Conservation (phyloP, 2,888 invertebrate species). For the Vanessa cardui region DNA sequence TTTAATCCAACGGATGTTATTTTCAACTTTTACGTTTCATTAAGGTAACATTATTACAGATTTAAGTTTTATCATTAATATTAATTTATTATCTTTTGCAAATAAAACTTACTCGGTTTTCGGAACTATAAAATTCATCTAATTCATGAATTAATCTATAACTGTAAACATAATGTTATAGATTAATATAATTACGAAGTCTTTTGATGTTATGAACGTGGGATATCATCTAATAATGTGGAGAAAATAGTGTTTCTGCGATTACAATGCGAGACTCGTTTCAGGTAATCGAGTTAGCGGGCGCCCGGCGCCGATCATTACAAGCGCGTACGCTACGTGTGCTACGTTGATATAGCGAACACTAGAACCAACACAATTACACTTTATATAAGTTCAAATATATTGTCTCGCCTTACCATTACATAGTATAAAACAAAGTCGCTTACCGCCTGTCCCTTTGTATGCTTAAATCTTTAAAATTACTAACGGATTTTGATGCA, state of each 20-base stretch:
- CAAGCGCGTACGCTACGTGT: conserved; percentile 57
- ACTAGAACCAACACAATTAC: conserved; percentile 2
- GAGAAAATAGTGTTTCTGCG: conserved; percentile 65
- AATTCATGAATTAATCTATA: not conserved
- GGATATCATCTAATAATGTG: conserved; percentile 62
- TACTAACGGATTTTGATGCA: too few relatives aligned
- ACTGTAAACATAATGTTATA: not conserved
- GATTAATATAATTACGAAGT: conserved; percentile 42
- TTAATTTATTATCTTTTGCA: not conserved
- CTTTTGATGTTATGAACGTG: conserved; percentile 40
- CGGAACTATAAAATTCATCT: not conserved
- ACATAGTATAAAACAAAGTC: too few relatives aligned
- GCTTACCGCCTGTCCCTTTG: too few relatives aligned
- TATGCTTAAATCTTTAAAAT: too few relatives aligned
- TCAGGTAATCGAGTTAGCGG: conserved; percentile 77
- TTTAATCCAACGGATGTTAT: conserved; percentile 41
- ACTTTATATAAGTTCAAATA: not conserved
- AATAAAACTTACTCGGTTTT: not conserved
- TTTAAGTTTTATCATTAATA: not conserved
- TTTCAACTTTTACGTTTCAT: conserved; percentile 35
- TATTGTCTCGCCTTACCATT: too few relatives aligned
- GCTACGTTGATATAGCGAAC: conserved; percentile 44
- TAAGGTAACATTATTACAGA: conserved; percentile 27
- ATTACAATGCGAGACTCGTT: conserved; percentile 77
- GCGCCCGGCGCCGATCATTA: conserved; percentile 65